These are phyloP conservation scores for Dryococelus australis DNA, from an alignment of 2,888 invertebrate species.

Conservation along the genomic window DNA sequence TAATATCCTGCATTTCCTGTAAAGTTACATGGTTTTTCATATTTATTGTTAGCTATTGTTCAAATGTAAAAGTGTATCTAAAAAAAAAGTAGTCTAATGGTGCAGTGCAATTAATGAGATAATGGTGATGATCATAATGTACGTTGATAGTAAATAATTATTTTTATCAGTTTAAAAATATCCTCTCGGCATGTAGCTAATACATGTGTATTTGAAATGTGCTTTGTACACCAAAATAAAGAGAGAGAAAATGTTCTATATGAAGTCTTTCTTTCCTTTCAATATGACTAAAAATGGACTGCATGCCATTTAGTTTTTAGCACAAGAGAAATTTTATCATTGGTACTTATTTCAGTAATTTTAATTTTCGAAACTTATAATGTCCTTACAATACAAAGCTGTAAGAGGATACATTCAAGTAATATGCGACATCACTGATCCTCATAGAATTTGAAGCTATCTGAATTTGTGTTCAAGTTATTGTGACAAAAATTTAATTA, in stretches of 20 bases:
- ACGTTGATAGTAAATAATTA: constrained; percentile 36
- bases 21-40: constrained; percentile 35
- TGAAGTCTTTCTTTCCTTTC: too few species aligned
- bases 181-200: constrained; percentile 43
- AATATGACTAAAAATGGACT: too few species aligned
- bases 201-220: constrained; percentile 46
- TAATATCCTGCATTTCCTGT: constrained; percentile 36
- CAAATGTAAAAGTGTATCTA: constrained; percentile 38
- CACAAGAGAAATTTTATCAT: too few species aligned
- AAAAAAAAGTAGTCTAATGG: constrained; percentile 41
- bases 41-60: constrained; percentile 31
- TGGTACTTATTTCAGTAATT: too few species aligned
- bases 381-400: too few species aligned
- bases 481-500: too few species aligned
- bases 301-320: too few species aligned
- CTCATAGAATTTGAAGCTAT: too few species aligned
- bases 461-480: too few species aligned
- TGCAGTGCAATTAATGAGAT: constrained; percentile 44
- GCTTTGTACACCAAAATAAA: constrained; percentile 48
- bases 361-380: too few species aligned
- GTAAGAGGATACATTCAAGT: too few species aligned
- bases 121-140: constrained; percentile 34
- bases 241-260: background rate
- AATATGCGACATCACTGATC: too few species aligned
- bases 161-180: constrained; percentile 39